A percentile compares a stretch with the other conserved stretches of the same genome.
Evolutionary conservation across 2,888 invertebrate species (phyloP).

Genomic region (Drosophila tripunctata): DNA sequence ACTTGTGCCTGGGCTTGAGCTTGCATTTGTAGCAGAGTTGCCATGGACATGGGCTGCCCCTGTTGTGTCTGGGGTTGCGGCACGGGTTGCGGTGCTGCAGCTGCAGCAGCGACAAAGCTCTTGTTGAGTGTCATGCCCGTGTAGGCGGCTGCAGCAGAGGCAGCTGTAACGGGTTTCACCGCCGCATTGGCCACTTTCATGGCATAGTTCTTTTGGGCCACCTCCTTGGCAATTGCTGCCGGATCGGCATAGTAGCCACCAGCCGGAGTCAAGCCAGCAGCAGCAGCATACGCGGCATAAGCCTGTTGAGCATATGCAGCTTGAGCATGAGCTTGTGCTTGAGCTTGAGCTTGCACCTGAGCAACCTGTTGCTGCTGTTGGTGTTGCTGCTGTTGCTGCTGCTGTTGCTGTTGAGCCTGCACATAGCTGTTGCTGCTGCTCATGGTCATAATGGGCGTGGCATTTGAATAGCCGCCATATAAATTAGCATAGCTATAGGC

Average conservation of each 20-base stretch:
- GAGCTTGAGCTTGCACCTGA: slow-evolving; percentile 55
- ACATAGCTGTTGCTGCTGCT: slow-evolving; percentile 32
- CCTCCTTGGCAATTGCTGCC: slow-evolving; percentile 90
- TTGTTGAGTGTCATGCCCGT: slow-evolving; percentile 90
- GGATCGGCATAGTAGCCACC: slow-evolving; percentile 84
- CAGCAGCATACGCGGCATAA: slow-evolving; percentile 67
- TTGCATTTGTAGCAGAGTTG: slow-evolving; percentile 62
- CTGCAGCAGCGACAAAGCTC: slow-evolving; percentile 60
- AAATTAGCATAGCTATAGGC: slow-evolving; percentile 63
- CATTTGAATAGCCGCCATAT: slow-evolving; percentile 55
- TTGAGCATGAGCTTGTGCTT: slow-evolving; percentile 66
- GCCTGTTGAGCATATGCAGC: slow-evolving; percentile 68
- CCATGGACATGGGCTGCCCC: slow-evolving; percentile 56
- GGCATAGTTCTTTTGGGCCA: slow-evolving; percentile 92
- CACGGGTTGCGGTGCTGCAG: slow-evolving; percentile 50
- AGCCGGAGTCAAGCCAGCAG: slow-evolving; percentile 70
- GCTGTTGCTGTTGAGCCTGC: slow-evolving; percentile 45
- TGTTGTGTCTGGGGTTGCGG: slow-evolving; percentile 52
- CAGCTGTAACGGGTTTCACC: slow-evolving; percentile 67
- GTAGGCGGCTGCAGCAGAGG: slow-evolving; percentile 86
- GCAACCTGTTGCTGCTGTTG: slow-evolving; percentile 39
- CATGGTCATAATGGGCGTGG: slow-evolving; percentile 64
- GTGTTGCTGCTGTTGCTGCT: slow-evolving; percentile 40
- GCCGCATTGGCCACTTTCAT: slow-evolving; percentile 86
- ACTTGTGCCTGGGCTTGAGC: slow-evolving; percentile 53